Conservation (phyloP, 2,113 vertebrate species). For the Copsychus sechellarum region DNA sequence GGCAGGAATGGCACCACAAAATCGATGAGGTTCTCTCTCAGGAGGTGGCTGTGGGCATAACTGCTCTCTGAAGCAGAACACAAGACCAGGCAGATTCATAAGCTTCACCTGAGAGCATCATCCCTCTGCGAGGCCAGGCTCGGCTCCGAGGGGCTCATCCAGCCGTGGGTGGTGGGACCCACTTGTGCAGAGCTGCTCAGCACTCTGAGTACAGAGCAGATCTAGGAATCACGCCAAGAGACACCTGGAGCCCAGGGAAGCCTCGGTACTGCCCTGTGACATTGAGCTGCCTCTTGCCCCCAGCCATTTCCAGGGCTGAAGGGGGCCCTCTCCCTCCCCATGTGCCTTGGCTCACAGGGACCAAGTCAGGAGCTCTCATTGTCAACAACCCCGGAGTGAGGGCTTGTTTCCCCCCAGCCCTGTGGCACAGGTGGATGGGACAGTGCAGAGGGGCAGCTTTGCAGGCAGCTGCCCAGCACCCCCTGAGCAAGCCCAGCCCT, state of each 20-base stretch:
- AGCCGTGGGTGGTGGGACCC: rapidly evolving
- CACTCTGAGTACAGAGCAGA: background rate
- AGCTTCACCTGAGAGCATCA: background rate
- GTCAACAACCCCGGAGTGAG: rapidly evolving
- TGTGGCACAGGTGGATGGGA: rapidly evolving
- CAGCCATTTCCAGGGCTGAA: background rate
- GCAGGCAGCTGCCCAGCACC: background rate
- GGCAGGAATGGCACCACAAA: constrained; percentile 92
- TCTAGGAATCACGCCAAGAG: rapidly evolving
- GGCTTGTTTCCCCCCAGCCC: background rate
- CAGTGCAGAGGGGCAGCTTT: background rate
- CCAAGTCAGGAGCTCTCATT: rapidly evolving
- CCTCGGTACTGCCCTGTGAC: rapidly evolving
- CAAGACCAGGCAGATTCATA: background rate
- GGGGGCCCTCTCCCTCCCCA: background rate
- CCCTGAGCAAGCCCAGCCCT: rapidly evolving
- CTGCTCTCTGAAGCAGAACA: constrained; percentile 67
- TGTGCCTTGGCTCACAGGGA: rapidly evolving
- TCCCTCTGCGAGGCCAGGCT: background rate
- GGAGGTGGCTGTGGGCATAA: constrained; percentile 82
- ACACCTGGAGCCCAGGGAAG: background rate
- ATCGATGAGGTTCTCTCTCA: constrained; percentile 86
- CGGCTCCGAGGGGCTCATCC: background rate
- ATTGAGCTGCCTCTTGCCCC: background rate
- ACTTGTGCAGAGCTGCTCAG: background rate